phyloP scores from a whole-genome alignment of 2,888 invertebrate genomes.

The Microctonus aethiopoides region DNA sequence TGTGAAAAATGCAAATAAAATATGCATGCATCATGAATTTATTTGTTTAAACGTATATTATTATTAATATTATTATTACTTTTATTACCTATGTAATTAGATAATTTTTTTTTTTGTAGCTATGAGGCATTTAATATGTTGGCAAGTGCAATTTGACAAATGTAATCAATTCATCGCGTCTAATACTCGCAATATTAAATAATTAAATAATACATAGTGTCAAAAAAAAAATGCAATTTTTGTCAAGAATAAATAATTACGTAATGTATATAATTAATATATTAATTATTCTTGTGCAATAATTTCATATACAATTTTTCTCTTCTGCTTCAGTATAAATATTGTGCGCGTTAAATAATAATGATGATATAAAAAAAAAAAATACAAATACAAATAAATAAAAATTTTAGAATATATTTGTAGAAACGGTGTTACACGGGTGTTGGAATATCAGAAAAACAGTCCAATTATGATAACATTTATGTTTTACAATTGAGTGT shows the following conservation, averaged over 20 bases:
- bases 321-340: conserved; percentile 8
- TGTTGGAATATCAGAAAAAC: not conserved
- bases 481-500: not conserved
- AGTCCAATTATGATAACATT: not conserved
- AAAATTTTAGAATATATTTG: not conserved
- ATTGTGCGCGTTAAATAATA: not conserved
- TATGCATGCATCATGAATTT: conserved; percentile 19
- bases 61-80: conserved; percentile 2
- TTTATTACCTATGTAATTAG: not conserved
- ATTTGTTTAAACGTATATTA: conserved; percentile 37
- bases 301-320: conserved; percentile 28
- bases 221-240: not conserved
- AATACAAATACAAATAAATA: no score
- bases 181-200: not conserved
- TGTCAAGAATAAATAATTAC: not conserved
- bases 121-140: conserved; percentile 23
- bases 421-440: not conserved
- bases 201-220: not conserved
- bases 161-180: not conserved
- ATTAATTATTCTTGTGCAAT: conserved; percentile 46
- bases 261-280: not conserved
- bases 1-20: conserved; percentile 23
- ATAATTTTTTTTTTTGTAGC: conserved; percentile 2
- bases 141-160: conserved; percentile 34
- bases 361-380: not conserved